Evolutionary conservation across 2,888 invertebrate genomes (phyloP), one percentile per base, ranked within the genome.

Genomic region (Drosophila anceps): DNA sequence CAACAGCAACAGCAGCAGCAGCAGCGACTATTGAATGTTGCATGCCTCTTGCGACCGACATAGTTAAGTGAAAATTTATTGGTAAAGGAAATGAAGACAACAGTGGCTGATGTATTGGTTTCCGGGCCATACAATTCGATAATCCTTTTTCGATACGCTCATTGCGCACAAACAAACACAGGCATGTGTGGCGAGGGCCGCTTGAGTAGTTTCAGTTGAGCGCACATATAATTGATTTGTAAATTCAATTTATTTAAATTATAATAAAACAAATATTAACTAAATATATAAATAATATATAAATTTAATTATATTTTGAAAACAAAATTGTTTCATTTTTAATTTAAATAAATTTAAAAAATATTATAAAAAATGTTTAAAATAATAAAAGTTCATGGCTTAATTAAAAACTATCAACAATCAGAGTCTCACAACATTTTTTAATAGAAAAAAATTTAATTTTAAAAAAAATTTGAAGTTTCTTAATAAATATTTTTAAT

Each of bases 61-160:
- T 84, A 82, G 85, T 82, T 82, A 83, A 82, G 83, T 83, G 86
- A 76, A 84, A 86, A 87, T 84, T 84, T 88, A 87, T 84, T 86
- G 81, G 61, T 37, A 79, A 78, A 86, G 86, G 88, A 87, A 87
- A 82, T 81, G 82, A 73, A 84, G 75, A 82, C 84, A 84, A 44
- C 67, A 41, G 64, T 48, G 50, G 50, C 76, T 81, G 82, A 83
- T 82, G 85, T 81, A 85, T 83, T 78, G 85, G 76, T 85, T 86
- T 86, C 85, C 85, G 85, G 81, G 76, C 48, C 72, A 63, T 58
- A 71, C 72, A 81, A 80, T 86, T 71, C 80, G 82, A 87, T 86
- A 87, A 86, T 86, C 85, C 87, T 84, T 85, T 79, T 69, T 57
- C 65, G 64, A 62, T 62, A 69, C 73, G 74, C 74, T 73, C 73